phyloP scores from a whole-genome alignment of 2,797 vertebrate species.

The Sebastes nivosus region DNA sequence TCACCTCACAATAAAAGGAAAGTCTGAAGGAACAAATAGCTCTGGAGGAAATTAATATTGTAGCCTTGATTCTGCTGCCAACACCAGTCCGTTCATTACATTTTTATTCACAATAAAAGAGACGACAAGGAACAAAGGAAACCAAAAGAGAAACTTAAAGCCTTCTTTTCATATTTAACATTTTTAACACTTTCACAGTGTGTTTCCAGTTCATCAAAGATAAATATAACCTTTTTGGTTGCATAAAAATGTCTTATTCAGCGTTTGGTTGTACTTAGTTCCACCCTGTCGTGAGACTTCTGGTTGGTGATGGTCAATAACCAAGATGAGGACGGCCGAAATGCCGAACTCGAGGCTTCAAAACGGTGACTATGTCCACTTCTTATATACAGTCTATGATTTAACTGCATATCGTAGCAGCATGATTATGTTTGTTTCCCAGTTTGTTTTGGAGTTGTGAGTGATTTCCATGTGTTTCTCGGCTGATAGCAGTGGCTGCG shows the following conservation, averaged over 20 bases:
- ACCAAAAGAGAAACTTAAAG: background rate
- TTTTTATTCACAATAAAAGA: background rate
- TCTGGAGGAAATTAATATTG: conserved; percentile 1
- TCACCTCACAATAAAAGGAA: conserved; percentile 29
- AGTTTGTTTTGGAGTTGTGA: conserved; percentile 1
- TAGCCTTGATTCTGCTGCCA: conserved; percentile 1
- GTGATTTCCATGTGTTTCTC: conserved; percentile 26
- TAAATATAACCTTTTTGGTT: too few relatives aligned
- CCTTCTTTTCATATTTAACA: too few relatives aligned
- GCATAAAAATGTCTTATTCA: too few relatives aligned
- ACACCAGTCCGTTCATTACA: background rate
- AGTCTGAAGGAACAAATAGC: conserved; percentile 35
- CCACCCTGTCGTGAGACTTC: too few relatives aligned
- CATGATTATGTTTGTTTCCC: background rate
- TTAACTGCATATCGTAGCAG: background rate
- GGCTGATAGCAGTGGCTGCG: conserved; percentile 36
- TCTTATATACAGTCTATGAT: background rate
- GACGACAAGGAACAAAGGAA: background rate
- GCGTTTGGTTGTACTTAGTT: too few relatives aligned
- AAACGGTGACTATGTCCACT: too few relatives aligned
- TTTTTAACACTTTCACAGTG: too few relatives aligned
- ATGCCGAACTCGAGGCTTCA: too few relatives aligned
- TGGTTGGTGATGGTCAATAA: too few relatives aligned
- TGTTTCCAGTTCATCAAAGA: too few relatives aligned
- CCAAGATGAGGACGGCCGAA: too few relatives aligned